Conservation (phyloP, 2,888 invertebrate species). For the Drepanosiphum platanoidis region DNA sequence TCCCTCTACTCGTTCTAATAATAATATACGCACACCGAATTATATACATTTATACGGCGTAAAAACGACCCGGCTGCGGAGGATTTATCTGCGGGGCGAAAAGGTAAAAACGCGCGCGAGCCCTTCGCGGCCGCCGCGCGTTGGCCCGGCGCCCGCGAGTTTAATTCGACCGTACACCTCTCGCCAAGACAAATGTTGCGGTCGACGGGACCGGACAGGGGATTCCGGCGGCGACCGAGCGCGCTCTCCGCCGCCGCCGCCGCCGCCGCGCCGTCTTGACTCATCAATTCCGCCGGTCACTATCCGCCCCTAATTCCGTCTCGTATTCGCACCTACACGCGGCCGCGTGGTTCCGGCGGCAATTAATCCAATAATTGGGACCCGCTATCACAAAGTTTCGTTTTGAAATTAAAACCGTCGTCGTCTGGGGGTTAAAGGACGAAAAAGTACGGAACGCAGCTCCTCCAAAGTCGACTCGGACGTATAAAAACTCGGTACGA, state of each 20-base stretch:
- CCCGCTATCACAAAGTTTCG: no score
- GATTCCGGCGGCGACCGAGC: background rate
- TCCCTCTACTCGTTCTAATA: no score
- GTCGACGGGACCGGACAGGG: conserved; percentile 60
- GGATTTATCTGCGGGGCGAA: conserved; percentile 36
- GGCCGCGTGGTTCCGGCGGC: background rate
- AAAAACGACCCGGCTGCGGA: conserved; percentile 19
- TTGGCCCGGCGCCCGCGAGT: conserved; percentile 36
- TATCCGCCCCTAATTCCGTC: background rate
- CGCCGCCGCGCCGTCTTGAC: conserved; percentile 15
- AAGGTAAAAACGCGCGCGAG: conserved; percentile 19
- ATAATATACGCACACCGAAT: no score
- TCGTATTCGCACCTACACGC: conserved; percentile 32
- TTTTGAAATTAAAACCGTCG: no score
- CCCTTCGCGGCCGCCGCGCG: background rate
- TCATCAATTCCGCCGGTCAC: conserved; percentile 47
- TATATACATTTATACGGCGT: no score
- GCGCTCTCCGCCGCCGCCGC: background rate
- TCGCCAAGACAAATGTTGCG: conserved; percentile 56
- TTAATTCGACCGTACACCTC: conserved; percentile 57
- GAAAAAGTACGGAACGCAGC: no score
- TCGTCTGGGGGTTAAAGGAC: no score
- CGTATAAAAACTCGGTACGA: no score
- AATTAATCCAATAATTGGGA: conserved; percentile 62
- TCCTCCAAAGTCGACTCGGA: no score